A percentile compares a stretch with the other conserved stretches of the same genome.
Conservation (phyloP, 2,888 invertebrate species). For the Caenorhabditis sp. region DNA sequence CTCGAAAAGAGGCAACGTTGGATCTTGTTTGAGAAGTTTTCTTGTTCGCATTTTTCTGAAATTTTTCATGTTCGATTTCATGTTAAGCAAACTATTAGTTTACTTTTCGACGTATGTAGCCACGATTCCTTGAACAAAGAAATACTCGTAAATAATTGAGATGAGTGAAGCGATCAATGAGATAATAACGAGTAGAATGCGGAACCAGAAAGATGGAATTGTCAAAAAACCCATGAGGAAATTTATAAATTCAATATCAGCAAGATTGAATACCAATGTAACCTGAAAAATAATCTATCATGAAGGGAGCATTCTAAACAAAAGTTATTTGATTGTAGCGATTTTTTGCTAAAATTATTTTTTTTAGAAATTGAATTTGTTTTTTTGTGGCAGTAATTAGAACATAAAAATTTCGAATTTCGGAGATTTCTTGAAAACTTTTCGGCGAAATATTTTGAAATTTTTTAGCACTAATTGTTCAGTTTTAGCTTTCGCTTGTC, state of each 20-base stretch:
- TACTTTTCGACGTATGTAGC: constrained; percentile 16
- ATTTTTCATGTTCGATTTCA: neutral
- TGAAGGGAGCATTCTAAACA: neutral
- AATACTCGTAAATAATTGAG: constrained; percentile 19
- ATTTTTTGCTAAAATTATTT: too few relatives aligned
- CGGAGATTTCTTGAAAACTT: too few relatives aligned
- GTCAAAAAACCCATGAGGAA: constrained; percentile 20
- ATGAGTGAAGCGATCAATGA: constrained; percentile 2
- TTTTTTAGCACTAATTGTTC: too few relatives aligned
- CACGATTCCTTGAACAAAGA: constrained; percentile 13
- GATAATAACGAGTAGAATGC: constrained; percentile 10
- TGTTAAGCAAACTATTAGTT: neutral
- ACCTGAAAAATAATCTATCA: neutral
- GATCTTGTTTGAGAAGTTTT: constrained; percentile 12
- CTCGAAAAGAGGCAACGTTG: constrained; percentile 15
- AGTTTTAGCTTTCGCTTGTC: too few relatives aligned
- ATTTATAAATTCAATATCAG: constrained; percentile 11
- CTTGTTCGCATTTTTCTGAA: constrained; percentile 16
- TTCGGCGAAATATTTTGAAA: too few relatives aligned
- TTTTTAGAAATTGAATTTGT: too few relatives aligned
- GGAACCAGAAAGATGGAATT: constrained; percentile 12
- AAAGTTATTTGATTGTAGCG: too few relatives aligned
- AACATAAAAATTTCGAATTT: too few relatives aligned
- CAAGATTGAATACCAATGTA: constrained; percentile 15
- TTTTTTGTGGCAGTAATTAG: too few relatives aligned